Percentiles rank a stretch among this genome's conserved stretches.
Conservation (phyloP, 2,113 vertebrate species). For the Sphaerodactylus townsendi region DNA sequence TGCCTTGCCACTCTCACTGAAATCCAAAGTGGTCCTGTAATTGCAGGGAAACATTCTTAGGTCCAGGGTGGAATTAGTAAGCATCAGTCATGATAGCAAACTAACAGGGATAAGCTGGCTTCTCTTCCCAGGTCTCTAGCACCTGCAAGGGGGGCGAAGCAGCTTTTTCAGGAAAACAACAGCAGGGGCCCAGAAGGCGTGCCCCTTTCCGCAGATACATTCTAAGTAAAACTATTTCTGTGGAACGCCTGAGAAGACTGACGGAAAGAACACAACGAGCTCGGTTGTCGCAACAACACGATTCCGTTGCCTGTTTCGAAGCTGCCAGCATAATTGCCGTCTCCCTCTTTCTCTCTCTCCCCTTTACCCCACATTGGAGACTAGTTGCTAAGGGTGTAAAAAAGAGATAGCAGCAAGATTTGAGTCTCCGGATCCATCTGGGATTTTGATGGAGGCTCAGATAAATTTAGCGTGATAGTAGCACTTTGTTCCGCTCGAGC, state of each 20-base stretch:
- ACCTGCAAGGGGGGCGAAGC: neutral
- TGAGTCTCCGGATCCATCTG: neutral
- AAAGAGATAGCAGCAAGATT: neutral
- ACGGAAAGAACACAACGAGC: neutral
- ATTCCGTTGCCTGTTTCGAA: neutral
- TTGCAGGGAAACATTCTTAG: neutral
- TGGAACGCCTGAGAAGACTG: neutral
- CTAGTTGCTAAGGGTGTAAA: conserved; percentile 16
- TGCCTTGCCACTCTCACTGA: neutral
- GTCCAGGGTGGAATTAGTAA: neutral
- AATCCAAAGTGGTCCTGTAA: no score
- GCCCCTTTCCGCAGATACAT: neutral
- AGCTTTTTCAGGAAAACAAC: neutral
- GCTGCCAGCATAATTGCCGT: neutral
- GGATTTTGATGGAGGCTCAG: conserved; percentile 18
- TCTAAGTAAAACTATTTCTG: neutral
- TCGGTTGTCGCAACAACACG: neutral
- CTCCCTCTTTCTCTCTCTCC: neutral
- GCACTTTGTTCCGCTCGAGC: conserved; percentile 3
- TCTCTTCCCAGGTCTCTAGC: neutral
- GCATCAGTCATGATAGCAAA: no score
- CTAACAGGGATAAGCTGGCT: neutral
- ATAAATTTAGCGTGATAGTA: neutral
- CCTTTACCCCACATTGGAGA: neutral
- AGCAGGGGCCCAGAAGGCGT: no score